Percentiles rank a stretch among this genome's conserved stretches.
Conservation (phyloP, 2,888 invertebrate species). For the Orthosia gothica region DNA sequence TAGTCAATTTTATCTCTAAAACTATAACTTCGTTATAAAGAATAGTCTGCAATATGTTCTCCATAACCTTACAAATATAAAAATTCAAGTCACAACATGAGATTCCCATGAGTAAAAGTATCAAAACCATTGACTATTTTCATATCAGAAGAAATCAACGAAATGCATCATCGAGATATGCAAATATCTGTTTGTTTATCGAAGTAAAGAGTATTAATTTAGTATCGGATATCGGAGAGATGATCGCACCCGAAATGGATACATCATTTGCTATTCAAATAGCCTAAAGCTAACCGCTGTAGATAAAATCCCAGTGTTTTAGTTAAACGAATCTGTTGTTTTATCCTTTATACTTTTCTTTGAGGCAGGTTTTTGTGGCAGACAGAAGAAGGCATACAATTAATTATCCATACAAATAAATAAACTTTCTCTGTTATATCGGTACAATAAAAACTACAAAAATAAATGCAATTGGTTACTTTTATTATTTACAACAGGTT, state of each 20-base stretch:
- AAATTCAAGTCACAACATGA: not conserved
- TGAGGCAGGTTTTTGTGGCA: constrained; percentile 1
- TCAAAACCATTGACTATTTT: constrained; percentile 73
- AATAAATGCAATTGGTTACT: too few species aligned
- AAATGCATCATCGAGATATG: constrained; percentile 84
- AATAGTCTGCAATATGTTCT: not conserved
- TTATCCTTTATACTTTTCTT: constrained; percentile 54
- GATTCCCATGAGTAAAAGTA: constrained; percentile 65
- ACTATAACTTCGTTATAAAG: not conserved
- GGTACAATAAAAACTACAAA: not conserved
- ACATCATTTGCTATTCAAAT: constrained; percentile 90
- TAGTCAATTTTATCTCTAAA: not conserved
- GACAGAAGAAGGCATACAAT: constrained; percentile 1
- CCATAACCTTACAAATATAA: not conserved
- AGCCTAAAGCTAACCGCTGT: constrained; percentile 77
- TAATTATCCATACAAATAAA: not conserved
- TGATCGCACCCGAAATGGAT: constrained; percentile 83
- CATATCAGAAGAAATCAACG: constrained; percentile 73
- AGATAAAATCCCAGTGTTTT: constrained; percentile 67
- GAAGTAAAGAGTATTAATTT: constrained; percentile 86
- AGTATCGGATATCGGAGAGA: constrained; percentile 83
- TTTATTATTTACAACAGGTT: too few species aligned
- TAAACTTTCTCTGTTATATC: not conserved
- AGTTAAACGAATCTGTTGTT: constrained; percentile 51
- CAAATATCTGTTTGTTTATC: constrained; percentile 90